Conservation (phyloP, 2,113 vertebrate species). For the Sylvicapra grimmia region DNA sequence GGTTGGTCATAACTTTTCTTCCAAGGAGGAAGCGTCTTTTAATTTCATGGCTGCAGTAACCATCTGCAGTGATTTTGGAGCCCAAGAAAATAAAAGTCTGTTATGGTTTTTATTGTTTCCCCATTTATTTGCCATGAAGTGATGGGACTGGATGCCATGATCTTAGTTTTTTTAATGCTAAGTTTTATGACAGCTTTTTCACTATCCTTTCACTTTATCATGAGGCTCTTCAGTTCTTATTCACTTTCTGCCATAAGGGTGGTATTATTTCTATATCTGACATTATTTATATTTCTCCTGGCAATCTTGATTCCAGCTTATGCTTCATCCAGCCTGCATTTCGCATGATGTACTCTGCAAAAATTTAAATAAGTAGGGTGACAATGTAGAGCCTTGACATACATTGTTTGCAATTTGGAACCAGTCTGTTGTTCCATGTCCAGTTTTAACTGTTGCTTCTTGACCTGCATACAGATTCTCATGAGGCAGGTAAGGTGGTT, state of each 20-base stretch:
- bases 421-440: background rate
- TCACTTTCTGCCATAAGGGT: background rate
- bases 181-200: background rate
- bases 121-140: background rate
- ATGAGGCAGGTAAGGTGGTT: background rate
- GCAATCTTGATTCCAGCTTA: background rate
- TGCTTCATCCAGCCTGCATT: background rate
- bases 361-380: background rate
- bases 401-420: background rate
- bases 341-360: background rate
- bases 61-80: background rate
- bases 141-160: background rate
- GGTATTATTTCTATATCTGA: background rate
- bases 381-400: background rate
- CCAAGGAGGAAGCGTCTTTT: background rate
- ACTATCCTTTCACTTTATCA: background rate
- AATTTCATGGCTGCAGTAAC: background rate
- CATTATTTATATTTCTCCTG: background rate
- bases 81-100: background rate
- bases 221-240: background rate
- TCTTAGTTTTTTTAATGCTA: background rate
- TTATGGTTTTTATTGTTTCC: background rate
- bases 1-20: background rate
- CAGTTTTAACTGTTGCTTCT: background rate
- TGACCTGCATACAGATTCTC: background rate